These are phyloP conservation scores for Hetaerina titia DNA, from an alignment of 2,888 invertebrate genomes.

Conservation along the genomic window DNA sequence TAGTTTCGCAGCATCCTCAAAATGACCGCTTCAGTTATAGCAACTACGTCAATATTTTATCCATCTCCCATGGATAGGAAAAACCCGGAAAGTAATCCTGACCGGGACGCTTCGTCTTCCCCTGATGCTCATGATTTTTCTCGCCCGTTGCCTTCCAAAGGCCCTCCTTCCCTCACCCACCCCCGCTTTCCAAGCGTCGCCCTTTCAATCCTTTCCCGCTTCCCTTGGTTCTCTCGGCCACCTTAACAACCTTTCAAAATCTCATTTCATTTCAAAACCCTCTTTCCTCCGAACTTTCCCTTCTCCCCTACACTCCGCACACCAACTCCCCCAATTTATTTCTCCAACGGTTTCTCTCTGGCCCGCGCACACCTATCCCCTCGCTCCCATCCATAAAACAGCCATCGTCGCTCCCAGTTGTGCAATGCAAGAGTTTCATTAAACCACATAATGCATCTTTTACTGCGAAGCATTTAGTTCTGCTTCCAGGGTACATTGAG, in stretches of 20 bases:
- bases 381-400: too few species aligned
- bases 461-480: background rate
- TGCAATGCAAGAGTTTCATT: background rate
- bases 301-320: background rate
- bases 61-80: background rate
- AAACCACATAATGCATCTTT: background rate
- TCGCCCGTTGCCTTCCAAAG: background rate
- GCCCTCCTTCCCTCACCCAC: background rate
- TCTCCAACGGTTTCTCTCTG: background rate
- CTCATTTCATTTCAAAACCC: background rate
- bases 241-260: background rate
- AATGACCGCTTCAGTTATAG: background rate
- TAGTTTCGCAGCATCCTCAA: too few species aligned
- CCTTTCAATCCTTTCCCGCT: background rate
- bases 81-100: background rate
- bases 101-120: too few species aligned
- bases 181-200: background rate
- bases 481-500: too few species aligned
- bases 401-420: background rate
- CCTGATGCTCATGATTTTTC: background rate
- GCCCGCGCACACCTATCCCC: background rate
- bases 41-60: background rate
- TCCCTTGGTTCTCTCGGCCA: background rate
- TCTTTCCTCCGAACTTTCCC: background rate
- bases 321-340: background rate